These are phyloP conservation scores for Andrena bicolor DNA, from an alignment of 2,888 invertebrate species.

Conservation along the genomic window DNA sequence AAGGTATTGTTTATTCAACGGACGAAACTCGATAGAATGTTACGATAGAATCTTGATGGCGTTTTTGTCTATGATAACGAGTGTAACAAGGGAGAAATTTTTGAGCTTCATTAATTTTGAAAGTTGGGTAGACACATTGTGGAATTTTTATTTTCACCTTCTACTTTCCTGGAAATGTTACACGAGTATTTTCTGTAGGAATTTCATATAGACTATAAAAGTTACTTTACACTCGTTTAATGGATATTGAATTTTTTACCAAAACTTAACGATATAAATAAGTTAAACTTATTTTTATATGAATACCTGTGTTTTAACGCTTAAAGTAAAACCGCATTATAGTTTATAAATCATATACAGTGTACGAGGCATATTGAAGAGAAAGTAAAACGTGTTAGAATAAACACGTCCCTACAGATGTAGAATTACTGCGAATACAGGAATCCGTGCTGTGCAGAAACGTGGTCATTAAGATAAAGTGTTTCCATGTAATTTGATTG, in stretches of 20 bases:
- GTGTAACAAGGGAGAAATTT: neutral
- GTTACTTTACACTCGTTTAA: neutral
- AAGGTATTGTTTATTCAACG: neutral
- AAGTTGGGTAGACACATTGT: neutral
- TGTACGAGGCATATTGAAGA: conserved; percentile 3
- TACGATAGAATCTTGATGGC: neutral
- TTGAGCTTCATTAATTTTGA: neutral
- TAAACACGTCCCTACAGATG: conserved; percentile 40
- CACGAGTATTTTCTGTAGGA: conserved; percentile 1
- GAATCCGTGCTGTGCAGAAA: conserved; percentile 58
- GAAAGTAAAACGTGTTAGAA: conserved; percentile 20
- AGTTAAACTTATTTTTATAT: neutral
- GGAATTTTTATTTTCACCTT: neutral
- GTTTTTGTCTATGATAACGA: neutral
- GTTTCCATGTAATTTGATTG: conserved; percentile 69
- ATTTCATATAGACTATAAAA: neutral
- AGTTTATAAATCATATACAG: neutral
- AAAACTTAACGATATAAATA: neutral
- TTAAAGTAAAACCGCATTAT: neutral
- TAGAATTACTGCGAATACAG: conserved; percentile 43
- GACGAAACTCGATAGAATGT: neutral
- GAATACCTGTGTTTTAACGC: neutral
- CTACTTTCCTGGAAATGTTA: neutral
- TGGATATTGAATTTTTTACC: neutral
- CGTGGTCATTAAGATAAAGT: conserved; percentile 73